Evolutionary conservation across 1,140 invertebrate genomes (phyloP).

Genomic region (Ectropis grisescens): DNA sequence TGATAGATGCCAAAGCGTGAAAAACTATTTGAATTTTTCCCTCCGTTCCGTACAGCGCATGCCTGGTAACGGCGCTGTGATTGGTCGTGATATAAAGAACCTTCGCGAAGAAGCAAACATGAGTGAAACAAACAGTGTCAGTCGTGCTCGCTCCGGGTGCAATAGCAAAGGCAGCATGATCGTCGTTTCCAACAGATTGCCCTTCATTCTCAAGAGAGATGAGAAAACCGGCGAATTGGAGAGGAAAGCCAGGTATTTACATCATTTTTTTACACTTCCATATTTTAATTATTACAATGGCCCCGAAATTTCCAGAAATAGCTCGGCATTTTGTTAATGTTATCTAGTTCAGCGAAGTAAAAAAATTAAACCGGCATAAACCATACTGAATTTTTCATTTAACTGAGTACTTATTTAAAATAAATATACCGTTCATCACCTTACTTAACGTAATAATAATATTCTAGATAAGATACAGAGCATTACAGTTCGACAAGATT

Average conservation of each 20-base stretch:
- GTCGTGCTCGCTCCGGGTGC: slow-evolving; percentile 54
- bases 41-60: slow-evolving; percentile 43
- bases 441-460: too few species aligned
- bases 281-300: too few species aligned
- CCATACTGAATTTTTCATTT: too few species aligned
- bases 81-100: slow-evolving; percentile 45
- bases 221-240: slow-evolving; percentile 78
- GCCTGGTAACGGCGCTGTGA: slow-evolving; percentile 40
- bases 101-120: slow-evolving; percentile 34
- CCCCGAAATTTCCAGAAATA: too few species aligned
- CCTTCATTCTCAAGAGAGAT: slow-evolving; percentile 86
- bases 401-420: too few species aligned
- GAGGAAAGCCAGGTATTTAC: slow-evolving; percentile 82
- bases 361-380: too few species aligned
- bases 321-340: too few species aligned
- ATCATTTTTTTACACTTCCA: too few species aligned
- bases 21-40: slow-evolving; percentile 39
- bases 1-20: slow-evolving; percentile 25
- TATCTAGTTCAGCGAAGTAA: too few species aligned
- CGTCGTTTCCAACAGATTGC: slow-evolving; percentile 90
- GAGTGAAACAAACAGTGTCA: slow-evolving; percentile 52
- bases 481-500: too few species aligned
- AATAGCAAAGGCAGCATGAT: slow-evolving; percentile 82
- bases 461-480: too few species aligned
- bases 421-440: too few species aligned